Base-by-base conservation (phyloP, 2,797 vertebrate species). In the Sebastes hopkinsi region DNA sequence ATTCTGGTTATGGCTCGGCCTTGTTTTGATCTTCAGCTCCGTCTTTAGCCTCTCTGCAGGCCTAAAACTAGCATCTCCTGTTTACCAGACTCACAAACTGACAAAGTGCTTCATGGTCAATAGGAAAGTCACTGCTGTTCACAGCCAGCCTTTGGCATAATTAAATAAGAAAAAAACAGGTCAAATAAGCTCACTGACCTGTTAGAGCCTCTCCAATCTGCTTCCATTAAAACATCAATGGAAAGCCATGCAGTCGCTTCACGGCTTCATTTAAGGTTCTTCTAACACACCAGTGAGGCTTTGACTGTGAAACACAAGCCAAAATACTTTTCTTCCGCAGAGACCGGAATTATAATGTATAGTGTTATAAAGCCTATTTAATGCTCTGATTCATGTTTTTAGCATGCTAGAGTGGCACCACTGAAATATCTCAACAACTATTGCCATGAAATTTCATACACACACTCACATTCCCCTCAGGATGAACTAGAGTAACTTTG, bases 171-270 rank as follows among this genome's bases (percentile, higher is more conserved):
- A 89, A 83, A 83, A 89, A 83, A 29, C 84, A 68, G 77, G 85
- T 87, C 81, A 84, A 80, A 73, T 60, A 69, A 76, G 38, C 66
- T 13, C 59, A 54, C 36, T 87, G 88, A 85, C 84, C 87, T 72
- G 81, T 86, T 75, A 66, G 67, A 72, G 72, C 18, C 71, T 52
- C 61, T 58, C 60, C 83, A 64, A 82, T 89, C 59, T 75, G 74
- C 72, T 73, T 71, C 79, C 80, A 92, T 92, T 92, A 93, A 91
- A 83, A 78, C n/a, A 67, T 93, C 88, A 70, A 91, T 90, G 30
- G 25, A 25, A 75, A 42, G 30, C 71, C 23, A 64, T 18, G 55
- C 29, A 42, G 62, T 27, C 46, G 20, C 71, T 23, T 77, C 20
- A 46, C 11, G 22, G 72, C 65, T 65, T 87, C 76, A 80, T 81